phyloP scores from a whole-genome alignment of 2,113 vertebrate species.

The Aix galericulata region DNA sequence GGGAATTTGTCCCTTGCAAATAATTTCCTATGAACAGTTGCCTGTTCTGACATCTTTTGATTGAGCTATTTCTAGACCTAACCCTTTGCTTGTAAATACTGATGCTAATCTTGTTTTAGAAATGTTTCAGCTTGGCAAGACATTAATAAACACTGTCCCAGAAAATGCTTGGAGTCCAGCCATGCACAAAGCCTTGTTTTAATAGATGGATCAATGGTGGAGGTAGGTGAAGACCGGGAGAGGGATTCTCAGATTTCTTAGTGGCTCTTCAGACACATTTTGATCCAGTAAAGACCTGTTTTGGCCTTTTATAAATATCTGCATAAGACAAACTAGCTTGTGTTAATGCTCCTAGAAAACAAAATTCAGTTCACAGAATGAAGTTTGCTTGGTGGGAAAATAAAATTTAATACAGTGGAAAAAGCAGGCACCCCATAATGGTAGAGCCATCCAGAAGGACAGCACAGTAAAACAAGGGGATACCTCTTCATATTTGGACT shows the following conservation, averaged over 20 bases:
- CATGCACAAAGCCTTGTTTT: not conserved
- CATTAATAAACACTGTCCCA: conserved; percentile 45
- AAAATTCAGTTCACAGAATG: not conserved
- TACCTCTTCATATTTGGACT: not conserved
- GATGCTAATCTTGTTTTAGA: conserved; percentile 49
- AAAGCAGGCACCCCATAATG: not conserved
- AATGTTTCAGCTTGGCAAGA: conserved; percentile 46
- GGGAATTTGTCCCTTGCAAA: not conserved
- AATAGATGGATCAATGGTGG: not conserved
- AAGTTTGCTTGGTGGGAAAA: not conserved
- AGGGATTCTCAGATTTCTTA: not conserved
- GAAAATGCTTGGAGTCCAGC: conserved; percentile 19
- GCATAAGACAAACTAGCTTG: not conserved
- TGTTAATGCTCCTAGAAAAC: not conserved
- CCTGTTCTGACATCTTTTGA: conserved; percentile 25
- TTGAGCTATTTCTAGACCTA: conserved; percentile 51
- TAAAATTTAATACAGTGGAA: not conserved
- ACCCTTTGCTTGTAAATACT: conserved; percentile 42
- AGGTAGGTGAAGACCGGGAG: not conserved
- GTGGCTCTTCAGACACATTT: not conserved
- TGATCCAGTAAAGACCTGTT: not conserved
- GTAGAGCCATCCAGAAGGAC: not conserved
- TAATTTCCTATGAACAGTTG: conserved; percentile 18
- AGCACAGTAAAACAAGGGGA: not conserved
- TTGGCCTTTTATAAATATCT: not conserved